Evolutionary conservation across 2,888 invertebrate species (phyloP), one percentile per base, ranked within the genome.

Genomic region (Leistus spinibarbis): DNA sequence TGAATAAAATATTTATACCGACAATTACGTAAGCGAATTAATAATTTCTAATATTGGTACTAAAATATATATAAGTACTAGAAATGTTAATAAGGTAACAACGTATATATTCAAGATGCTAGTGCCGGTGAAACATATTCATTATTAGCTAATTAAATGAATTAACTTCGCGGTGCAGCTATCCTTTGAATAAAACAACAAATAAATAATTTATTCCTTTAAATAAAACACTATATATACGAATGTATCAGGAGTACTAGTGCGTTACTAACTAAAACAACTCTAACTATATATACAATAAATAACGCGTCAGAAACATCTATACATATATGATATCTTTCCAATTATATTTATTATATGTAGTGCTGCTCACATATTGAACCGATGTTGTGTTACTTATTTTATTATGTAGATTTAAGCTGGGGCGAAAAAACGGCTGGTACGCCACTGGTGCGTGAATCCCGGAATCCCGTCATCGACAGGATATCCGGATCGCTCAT

Each of bases 391-490:
- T 40, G 13, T 40, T 10, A 40, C 13, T 3, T 40, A 40, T 40
- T 40, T 10, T 40, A 40, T 40, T 13, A 40, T 40, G 13, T 40
- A 13, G 10, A 40, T n/a, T n/a, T 13, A 40, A 5, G 40, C 13
- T 40, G 40, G n/a, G n/a, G n/a, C n/a, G 27, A 65, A 57, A 57
- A 56, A 63, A 67, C 53, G 54, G 24, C 10, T n/a, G 23, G 64
- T 68, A 68, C 56, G 68, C 20, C 68, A 68, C 68, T 68, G 68
- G 68, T 68, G 68, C 68, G 56, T 68, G 68, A 68, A 68, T 68
- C 68, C 68, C 68, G 68, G 68, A 68, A 56, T 24, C 54, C 68
- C 54, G 20, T 56, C 68, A 68, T 68, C n/a, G 54, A 68, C 68
- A 68, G 68, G 68, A 68, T 54, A 68, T 68, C 68, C 68, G 68